Evolutionary conservation across 2,888 invertebrate genomes (phyloP), one percentile per base, ranked within the genome.

Genomic region (Heliconius charithonia): DNA sequence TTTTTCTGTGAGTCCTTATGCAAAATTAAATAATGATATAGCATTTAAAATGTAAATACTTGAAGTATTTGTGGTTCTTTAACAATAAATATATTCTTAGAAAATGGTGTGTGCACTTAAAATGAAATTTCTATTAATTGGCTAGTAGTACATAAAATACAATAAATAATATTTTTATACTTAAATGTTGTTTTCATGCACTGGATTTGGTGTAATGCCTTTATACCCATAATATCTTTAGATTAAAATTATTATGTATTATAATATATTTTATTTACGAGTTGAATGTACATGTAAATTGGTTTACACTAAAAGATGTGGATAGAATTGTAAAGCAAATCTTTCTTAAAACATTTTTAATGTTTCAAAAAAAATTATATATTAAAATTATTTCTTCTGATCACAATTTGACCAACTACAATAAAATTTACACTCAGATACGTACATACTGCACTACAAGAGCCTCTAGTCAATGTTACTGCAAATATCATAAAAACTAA

Each of bases 161-260:
- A 59, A 19, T 74, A 78, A 78, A 78, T 56, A 74, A 73, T 78
- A 74, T 78, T 74, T 76, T 67, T 74, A 67, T 78, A 78, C 73
- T 59, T 77, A 73, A 73, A 16, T 62, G 67, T 74, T 78, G 73
- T 74, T 78, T 78, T 45, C 27, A 62, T 69, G 22, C 10, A 27
- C 25, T 27, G 16, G 3, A 59, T 63, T 77, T 41, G 27, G 37
- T 63, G 27, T 25, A 74, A 10, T 73, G 59, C 22, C 16, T 25
- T 41, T 63, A 62, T 32, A 25, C 25, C 27, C 13, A 25, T 63
- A 6, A 16, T 6, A 13, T 27, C 6, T 16, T 63, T 27, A 12
- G 63, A 4, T 25, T 62, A 62, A 6, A 62, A 27, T 63, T 63
- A 25, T 13, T 63, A 27, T 63, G 12, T 13, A 63, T 13, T 13